Percentiles rank a stretch among this genome's conserved stretches.
phyloP scores from a whole-genome alignment of 1,140 invertebrate species.

The Spodoptera litura region DNA sequence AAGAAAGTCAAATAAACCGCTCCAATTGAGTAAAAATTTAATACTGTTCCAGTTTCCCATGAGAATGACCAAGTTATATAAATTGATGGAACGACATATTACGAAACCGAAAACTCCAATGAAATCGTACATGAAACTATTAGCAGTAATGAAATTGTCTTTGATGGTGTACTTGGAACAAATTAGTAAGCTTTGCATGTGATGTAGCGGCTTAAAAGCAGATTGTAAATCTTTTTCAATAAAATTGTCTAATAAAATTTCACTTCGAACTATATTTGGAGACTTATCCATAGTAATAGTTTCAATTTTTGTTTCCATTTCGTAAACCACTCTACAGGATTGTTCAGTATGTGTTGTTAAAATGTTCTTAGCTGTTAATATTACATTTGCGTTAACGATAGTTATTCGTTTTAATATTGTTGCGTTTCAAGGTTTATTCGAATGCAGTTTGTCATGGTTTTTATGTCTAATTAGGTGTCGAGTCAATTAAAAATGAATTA shows the following conservation, averaged over 20 bases:
- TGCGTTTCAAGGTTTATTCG: too few species aligned
- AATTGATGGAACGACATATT: not conserved
- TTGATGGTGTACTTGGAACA: not conserved
- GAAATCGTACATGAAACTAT: constrained; percentile 3
- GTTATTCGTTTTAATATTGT: too few species aligned
- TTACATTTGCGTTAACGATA: too few species aligned
- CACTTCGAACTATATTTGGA: not conserved
- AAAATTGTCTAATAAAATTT: constrained; percentile 11
- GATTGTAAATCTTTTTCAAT: constrained; percentile 12
- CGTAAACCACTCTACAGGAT: too few species aligned
- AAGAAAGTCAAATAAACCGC: not conserved
- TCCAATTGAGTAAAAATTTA: not conserved
- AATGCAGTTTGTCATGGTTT: too few species aligned
- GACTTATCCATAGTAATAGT: not conserved
- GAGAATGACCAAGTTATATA: not conserved
- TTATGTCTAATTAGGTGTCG: too few species aligned
- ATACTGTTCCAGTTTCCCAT: not conserved
- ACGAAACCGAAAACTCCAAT: not conserved
- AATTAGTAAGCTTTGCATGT: not conserved
- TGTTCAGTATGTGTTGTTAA: too few species aligned
- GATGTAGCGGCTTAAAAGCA: not conserved
- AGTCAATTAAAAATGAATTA: too few species aligned
- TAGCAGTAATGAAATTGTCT: constrained; percentile 10
- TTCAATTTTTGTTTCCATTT: not conserved
- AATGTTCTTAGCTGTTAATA: too few species aligned